These are phyloP conservation scores for Corydoras maculifer DNA, from an alignment of 2,113 vertebrate genomes.

Conservation along the genomic window DNA sequence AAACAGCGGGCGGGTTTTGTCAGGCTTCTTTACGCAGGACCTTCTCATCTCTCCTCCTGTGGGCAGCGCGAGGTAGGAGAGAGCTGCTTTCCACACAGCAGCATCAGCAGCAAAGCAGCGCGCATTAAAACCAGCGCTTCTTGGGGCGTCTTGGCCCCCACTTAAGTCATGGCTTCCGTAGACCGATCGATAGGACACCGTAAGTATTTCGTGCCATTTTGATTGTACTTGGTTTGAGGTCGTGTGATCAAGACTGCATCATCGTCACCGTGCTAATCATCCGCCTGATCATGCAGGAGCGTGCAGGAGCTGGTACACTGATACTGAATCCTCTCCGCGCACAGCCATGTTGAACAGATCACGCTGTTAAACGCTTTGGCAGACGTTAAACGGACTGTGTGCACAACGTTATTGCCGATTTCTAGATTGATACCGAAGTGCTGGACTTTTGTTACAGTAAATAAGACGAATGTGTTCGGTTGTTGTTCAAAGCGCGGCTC, in stretches of 20 bases:
- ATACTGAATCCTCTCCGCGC: conserved; percentile 26
- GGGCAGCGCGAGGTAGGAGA: conserved; percentile 42
- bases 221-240: conserved; percentile 3
- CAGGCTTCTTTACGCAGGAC: conserved; percentile 12
- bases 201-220: conserved; percentile 53
- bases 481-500: conserved; percentile 37
- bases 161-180: conserved; percentile 53
- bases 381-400: background rate
- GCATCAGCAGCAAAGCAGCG: conserved; percentile 29
- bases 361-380: conserved; percentile 19
- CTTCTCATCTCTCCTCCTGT: conserved; percentile 47
- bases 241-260: conserved; percentile 13
- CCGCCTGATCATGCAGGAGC: background rate
- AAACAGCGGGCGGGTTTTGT: conserved; percentile 6
- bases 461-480: background rate
- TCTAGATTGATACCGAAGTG: background rate
- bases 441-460: background rate
- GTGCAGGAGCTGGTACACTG: conserved; percentile 22
- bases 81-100: conserved; percentile 29
- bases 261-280: background rate
- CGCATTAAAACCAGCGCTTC: conserved; percentile 14
- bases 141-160: conserved; percentile 32
- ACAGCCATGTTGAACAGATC: conserved; percentile 52
- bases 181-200: conserved; percentile 53
- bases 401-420: background rate